Base-by-base conservation (phyloP, 2,113 vertebrate genomes). In the Cynoglossus semilaevis region DNA sequence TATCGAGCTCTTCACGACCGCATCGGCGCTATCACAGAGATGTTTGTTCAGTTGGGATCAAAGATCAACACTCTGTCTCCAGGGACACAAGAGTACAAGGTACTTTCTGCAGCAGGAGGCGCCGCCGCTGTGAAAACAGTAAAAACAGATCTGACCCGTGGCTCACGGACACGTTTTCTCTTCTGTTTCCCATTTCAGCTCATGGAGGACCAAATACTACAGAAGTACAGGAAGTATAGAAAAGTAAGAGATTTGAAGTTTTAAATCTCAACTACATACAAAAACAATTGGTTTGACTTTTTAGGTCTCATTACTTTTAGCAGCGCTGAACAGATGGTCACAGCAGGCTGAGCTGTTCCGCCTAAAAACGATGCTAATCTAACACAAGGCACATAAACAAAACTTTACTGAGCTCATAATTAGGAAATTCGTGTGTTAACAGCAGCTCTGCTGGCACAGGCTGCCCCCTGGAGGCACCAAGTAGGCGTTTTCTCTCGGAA, bases 1-100 rank as follows among this genome's bases (percentile, higher is more conserved):
- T 93, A 94, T 64, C 78, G 83, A 14, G 74, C 79, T 16, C 90
- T 93, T 38, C 92, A 93, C 8, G 53, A 92, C 57, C 85, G 85
- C n/a, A 86, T 93, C 7, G 86, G 88, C 14, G 86, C 86, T 3
- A 83, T 91, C 67, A 94, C 92, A 18, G 80, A 85, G 58, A 92
- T 84, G 57, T 94, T 94, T 80, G 70, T 90, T 63, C 91, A 93
- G 22, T 85, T 94, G 82, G 93, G 91, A 70, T 91, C 91, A 50
- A 93, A 92, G 84, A 93, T 93, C 81, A 92, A 93, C 81, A 87
- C 49, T 7, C 76, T 92, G 54, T 87, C 88, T 15, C 89, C 79
- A 7, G 94, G 92, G 67, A 93, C 88, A 12, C 87, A 91, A 40
- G 89, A 94, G 76, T 82, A 87, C 80, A 94, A 93, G 91, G 92